Base-by-base conservation (phyloP, 2,888 invertebrate species). In the Himalopsyche japonica region DNA sequence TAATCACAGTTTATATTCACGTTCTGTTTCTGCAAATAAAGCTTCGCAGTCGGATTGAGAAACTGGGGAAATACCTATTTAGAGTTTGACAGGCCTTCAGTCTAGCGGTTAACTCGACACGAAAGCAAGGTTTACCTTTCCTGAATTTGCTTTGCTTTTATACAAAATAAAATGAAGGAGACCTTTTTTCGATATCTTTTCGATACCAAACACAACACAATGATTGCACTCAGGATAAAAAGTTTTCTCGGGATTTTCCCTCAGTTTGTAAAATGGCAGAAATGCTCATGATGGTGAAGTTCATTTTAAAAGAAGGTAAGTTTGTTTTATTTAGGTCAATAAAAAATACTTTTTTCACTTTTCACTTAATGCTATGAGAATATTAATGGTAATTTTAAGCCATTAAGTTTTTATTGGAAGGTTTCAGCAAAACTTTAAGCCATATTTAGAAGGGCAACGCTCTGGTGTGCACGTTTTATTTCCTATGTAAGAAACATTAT, bases 171-270 rank as follows among this genome's bases (percentile, higher is more conserved):
- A 34, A 76, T 76, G 76, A 76, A 76, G 27, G 34, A 76, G 76
- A 34, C 32, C 30, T 57, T 57, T 57, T 57, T 57, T 32, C 76
- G 76, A 76, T 76, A 76, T 57, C 57, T 76, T 76, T 76, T 76
- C 82, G 82, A 82, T 82, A 81, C 81, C 70, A 81, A 81, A 70
- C 64, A 82, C 82, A 82, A 82, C 77, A 48, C 70, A 82, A 82
- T 77, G 82, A 82, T 82, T 82, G 76, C 82, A 76, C 77, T 82
- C 76, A 82, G 76, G 82, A 82, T 82, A 82, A 82, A 82, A 82
- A 80, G 76, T 76, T 76, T 57, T 57, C 57, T 76, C 32, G 76
- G 76, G 30, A 34, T 30, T 76, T 76, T 76, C 34, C 76, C 27
- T 76, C 76, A n/a, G 76, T 76, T 76, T 76, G 76, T 18, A 34